Evolutionary conservation across 1,140 invertebrate species (phyloP), one percentile per base, ranked within the genome.

Genomic region (Lepidotrigona ventralis): DNA sequence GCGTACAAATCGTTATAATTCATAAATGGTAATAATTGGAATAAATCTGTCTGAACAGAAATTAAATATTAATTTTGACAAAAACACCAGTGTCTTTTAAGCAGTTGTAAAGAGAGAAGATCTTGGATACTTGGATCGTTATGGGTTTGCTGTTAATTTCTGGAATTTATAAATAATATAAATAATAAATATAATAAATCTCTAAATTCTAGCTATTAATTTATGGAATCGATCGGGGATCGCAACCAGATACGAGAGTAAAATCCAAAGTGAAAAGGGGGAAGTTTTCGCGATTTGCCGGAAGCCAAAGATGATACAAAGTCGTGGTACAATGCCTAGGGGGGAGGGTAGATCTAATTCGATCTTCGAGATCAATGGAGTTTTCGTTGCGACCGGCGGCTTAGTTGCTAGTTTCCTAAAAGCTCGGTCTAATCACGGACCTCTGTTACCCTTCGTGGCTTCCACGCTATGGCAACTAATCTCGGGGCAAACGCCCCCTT

Each of bases 381-480:
- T 21, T 19, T 33, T 60, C 9, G 74, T 46, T 39, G 46, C 75
- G 64, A 74, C 33, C 33, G 46, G 6, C 26, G 23, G 51, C 11
- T 58, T 21, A 66, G 73, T 6, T n/a, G 73, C 19, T n/a, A 26
- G 58, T 79, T 56, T 70, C 69, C 70, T 80, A 80, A 84, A 80
- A 84, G 82, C 82, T 80, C 70, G 58, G 29, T 39, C 70, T 80
- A 84, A 84, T 84, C 77, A 79, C 39, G 60, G 82, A 73, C 69
- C 60, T 8, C 82, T 60, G 54, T 83, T 79, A 72, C 69, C 82
- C 58, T 60, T 0, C 29, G 64, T 46, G 56, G 82, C 76, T 71
- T 39, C n/a, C 66, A 26, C 71, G 69, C 85, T 46, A 70, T 78
- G 79, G 79, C 85, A 81, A 85, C 85, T 86, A 85, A 86, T 86